Evolutionary conservation across 2,113 vertebrate species (phyloP), one percentile per base, ranked within the genome.

Genomic region (Hassar affinis): DNA sequence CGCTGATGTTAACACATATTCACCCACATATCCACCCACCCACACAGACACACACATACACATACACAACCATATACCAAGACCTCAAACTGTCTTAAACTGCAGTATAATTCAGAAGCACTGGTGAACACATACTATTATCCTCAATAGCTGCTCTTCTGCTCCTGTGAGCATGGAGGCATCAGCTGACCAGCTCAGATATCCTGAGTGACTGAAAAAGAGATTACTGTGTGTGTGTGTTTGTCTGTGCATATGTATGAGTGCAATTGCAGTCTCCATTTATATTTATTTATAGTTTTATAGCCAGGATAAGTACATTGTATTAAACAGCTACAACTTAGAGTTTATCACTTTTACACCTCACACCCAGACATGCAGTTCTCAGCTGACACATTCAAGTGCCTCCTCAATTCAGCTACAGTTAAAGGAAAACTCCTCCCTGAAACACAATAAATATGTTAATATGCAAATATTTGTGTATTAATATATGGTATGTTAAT

Each of bases 301-400:
- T 62, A 83, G 42, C 49, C 85, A 86, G 66, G 81, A 54, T 56
- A 47, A 71, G 78, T 78, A 78, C n/a, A 25, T 15, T 30, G 49
- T 68, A 83, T 83, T 77, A 54, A 78, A 54, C 49, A 2, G 15
- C 30, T 25, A 77, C 59, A 56, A 14, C 56, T 62, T 78, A 11
- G 51, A 54, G 45, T 35, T 72, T 12, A 81, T 77, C 61, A 1
- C 42, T 27, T 66, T 10, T 75, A 77, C 69, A 80, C 61, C 75
- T 35, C 62, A 22, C 72, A 62, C 68, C n/a, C 66, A 62, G 30
- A 69, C 33, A 83, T 78, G 51, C 75, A 57, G 62, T 78, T 78
- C 87, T 89, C 35, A 66, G 87, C 80, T 68, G 86, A 85, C 88
- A 89, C 69, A 81, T 85, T 88, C 80, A 80, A 85, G 84, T 81